phyloP scores from a whole-genome alignment of 2,888 invertebrate genomes.

The Scaptomyza cyrtandrae region DNA sequence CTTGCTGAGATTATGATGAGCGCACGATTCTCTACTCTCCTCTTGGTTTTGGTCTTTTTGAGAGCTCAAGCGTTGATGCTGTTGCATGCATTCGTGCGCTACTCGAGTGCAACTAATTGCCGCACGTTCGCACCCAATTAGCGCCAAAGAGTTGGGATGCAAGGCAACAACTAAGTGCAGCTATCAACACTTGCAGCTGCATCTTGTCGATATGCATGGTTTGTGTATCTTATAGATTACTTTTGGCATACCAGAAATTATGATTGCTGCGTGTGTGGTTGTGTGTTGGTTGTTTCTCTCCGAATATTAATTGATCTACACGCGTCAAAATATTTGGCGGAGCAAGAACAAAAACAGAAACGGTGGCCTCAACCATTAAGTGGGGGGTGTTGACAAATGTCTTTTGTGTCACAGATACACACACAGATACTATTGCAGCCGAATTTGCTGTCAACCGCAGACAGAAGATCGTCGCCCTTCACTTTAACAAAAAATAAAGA shows the following conservation, averaged over 20 bases:
- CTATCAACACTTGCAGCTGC: slow-evolving; percentile 75
- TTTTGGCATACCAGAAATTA: slow-evolving; percentile 41
- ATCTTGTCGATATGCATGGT: slow-evolving; percentile 7
- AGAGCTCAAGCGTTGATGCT: slow-evolving; percentile 19
- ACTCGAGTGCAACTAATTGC: slow-evolving; percentile 78
- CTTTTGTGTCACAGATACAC: slow-evolving; percentile 58
- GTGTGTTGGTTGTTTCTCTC: slow-evolving; percentile 6
- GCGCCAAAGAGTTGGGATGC: slow-evolving; percentile 67
- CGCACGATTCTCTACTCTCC: slow-evolving; percentile 37
- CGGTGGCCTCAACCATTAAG: slow-evolving; percentile 54
- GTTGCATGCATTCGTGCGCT: slow-evolving; percentile 60
- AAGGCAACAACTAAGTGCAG: slow-evolving; percentile 73
- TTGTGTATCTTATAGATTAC: slow-evolving; percentile 16
- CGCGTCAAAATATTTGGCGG: slow-evolving; percentile 74
- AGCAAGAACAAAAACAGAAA: slow-evolving; percentile 7
- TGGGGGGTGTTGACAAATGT: slow-evolving; percentile 80
- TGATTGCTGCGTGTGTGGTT: slow-evolving; percentile 43
- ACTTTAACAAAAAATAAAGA: slow-evolving; percentile 21
- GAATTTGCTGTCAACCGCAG: slow-evolving; percentile 27
- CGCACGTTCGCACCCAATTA: slow-evolving; percentile 80
- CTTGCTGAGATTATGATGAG: slow-evolving; percentile 69
- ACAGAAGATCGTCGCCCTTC: slow-evolving; percentile 51
- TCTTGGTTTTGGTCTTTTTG: background rate
- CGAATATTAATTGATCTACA: slow-evolving; percentile 69
- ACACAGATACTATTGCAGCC: slow-evolving; percentile 40